A percentile compares a stretch with the other conserved stretches of the same genome.
phyloP scores from a whole-genome alignment of 2,888 invertebrate genomes.

The Sarcophaga variegata region DNA sequence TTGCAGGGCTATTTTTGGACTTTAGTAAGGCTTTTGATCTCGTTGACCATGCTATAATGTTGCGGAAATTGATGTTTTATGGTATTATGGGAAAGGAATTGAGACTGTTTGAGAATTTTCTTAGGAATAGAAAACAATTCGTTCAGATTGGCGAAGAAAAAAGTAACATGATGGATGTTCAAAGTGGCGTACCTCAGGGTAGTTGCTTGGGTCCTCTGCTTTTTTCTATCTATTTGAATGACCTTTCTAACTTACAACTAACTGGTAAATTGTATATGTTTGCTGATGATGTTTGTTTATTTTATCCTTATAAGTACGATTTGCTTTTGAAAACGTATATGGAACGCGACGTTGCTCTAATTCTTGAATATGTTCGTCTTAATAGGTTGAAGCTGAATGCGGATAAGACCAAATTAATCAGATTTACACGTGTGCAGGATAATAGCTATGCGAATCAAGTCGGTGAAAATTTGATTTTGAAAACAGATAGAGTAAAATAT shows the following conservation, averaged over 20 bases:
- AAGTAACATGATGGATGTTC: neutral
- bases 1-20: conserved; percentile 13
- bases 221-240: conserved; percentile 13
- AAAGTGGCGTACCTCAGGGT: neutral
- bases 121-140: too few relatives aligned
- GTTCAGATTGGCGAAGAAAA: neutral
- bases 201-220: conserved; percentile 9
- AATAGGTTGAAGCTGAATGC: too few relatives aligned
- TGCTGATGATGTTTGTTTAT: neutral
- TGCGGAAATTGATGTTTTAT: conserved; percentile 3
- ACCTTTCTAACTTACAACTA: neutral
- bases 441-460: too few relatives aligned
- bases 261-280: conserved; percentile 1
- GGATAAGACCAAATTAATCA: too few relatives aligned
- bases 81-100: neutral
- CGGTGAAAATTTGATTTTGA: too few relatives aligned
- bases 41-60: conserved; percentile 6
- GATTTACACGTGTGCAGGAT: too few relatives aligned
- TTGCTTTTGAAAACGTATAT: conserved; percentile 11
- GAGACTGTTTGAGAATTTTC: too few relatives aligned
- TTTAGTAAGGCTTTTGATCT: conserved; percentile 32
- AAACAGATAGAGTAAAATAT: conserved; percentile 3
- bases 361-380: neutral
- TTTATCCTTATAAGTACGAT: conserved; percentile 8
- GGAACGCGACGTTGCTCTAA: neutral